Base-by-base conservation (phyloP, 2,888 invertebrate genomes). In the Acrobasis consociella region DNA sequence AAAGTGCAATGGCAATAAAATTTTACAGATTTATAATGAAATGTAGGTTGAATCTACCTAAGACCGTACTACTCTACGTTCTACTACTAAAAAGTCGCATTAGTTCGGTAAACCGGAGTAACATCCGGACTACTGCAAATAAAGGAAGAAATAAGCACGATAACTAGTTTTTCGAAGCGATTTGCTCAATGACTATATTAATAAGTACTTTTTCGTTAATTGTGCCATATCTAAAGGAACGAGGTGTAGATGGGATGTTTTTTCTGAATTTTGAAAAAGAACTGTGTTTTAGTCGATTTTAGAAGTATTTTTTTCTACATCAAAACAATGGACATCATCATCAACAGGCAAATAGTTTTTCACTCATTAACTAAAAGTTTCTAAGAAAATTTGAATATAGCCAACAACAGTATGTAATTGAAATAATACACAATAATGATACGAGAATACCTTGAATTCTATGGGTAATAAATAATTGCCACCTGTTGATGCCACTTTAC, bases 401-500 rank as follows among this genome's bases (percentile, higher is more conserved):
- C 46, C n/a, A 42, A 46, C n/a, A n/a, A 46, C 46, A 46, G 46
- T 46, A 42, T 1, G 1, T 46, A 46, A n/a, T 10, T n/a, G 5
- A 11, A 46, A 13, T 10, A 42, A 46, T 46, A 11, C 11, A 46
- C 46, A 46, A 46, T 31, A 31, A 31, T 31, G 31, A 46, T 46
- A 46, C 46, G n/a, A 46, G 9, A 5, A 46, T 7, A 46, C 9
- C n/a, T 46, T 46, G 46, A n/a, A 46, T 46, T 11, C 46, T 46
- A 46, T 3, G n/a, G 7, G 9, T 46, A n/a, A n/a, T 46, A 46
- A 31, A n/a, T 46, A 46, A 59, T 63, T 67, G 71, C 67, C 69
- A 70, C 72, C 67, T 69, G 68, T 69, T 71, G 64, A 67, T 65
- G 67, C 67, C 67, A 67, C 67, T 63, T 60, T 66, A 65, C 64